Evolutionary conservation across 2,888 invertebrate genomes (phyloP).

Genomic region (Cephus runcator): DNA sequence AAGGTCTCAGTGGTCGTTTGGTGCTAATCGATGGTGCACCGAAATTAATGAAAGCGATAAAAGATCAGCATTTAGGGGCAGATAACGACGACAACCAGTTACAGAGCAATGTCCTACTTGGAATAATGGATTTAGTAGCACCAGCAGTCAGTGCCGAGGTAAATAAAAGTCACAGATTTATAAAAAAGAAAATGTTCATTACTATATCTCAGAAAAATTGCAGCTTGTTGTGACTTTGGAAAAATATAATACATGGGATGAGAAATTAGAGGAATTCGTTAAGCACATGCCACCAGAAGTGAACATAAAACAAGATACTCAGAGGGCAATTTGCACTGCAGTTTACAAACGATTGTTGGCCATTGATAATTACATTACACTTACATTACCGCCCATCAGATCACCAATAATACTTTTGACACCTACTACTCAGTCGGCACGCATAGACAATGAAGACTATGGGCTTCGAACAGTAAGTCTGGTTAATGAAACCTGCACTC

Average conservation of each 20-base stretch:
- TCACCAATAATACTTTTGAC: conserved; percentile 73
- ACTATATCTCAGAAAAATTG: conserved; percentile 3
- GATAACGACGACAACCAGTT: conserved; percentile 66
- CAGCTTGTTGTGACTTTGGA: conserved; percentile 63
- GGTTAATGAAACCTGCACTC: neutral
- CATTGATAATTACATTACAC: conserved; percentile 66
- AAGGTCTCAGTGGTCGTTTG: conserved; percentile 73
- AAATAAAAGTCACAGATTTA: conserved; percentile 8
- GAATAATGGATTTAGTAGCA: conserved; percentile 68
- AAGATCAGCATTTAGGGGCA: conserved; percentile 66
- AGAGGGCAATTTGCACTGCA: conserved; percentile 60
- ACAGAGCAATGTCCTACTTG: conserved; percentile 71
- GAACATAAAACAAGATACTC: conserved; percentile 63
- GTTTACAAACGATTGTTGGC: conserved; percentile 71
- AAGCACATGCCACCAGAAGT: conserved; percentile 64
- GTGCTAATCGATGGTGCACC: conserved; percentile 87
- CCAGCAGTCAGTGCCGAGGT: conserved; percentile 66
- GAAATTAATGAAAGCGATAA: conserved; percentile 72
- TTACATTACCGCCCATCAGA: conserved; percentile 67
- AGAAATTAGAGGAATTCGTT: conserved; percentile 69
- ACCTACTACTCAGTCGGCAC: conserved; percentile 71
- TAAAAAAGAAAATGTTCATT: conserved; percentile 1
- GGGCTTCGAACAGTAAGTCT: conserved; percentile 66
- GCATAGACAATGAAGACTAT: conserved; percentile 73
- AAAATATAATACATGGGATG: conserved; percentile 69